These are phyloP conservation scores for Labeo rohita DNA, from an alignment of 2,113 vertebrate species.

Conservation along the genomic window DNA sequence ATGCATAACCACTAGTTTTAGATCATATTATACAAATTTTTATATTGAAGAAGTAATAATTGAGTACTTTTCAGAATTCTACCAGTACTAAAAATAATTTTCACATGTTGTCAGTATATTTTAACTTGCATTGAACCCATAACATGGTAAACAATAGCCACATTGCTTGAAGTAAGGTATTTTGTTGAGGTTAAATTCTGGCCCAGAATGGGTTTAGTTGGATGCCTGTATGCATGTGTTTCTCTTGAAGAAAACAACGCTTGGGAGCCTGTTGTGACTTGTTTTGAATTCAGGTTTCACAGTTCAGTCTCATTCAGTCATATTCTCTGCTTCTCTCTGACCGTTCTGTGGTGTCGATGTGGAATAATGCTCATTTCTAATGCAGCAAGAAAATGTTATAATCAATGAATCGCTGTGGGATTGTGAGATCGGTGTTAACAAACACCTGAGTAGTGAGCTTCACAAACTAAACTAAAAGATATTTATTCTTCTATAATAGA, in stretches of 20 bases:
- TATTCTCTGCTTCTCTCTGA: neutral
- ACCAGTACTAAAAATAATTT: too few species aligned
- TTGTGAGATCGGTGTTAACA: conserved; percentile 13
- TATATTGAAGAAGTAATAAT: too few species aligned
- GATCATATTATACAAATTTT: neutral
- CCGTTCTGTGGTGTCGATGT: neutral
- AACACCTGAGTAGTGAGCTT: neutral
- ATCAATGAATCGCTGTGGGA: conserved; percentile 14
- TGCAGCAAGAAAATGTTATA: neutral
- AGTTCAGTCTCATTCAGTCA: neutral
- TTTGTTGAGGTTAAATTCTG: neutral
- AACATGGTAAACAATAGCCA: neutral
- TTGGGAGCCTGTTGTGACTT: conserved; percentile 7
- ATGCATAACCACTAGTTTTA: neutral
- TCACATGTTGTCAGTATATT: neutral
- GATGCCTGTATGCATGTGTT: neutral
- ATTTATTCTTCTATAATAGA: neutral
- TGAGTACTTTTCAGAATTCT: too few species aligned
- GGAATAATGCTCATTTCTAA: neutral
- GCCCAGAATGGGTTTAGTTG: neutral
- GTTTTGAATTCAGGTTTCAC: neutral
- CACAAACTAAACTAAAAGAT: neutral
- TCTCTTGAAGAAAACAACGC: neutral
- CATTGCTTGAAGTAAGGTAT: neutral
- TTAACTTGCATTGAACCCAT: neutral